Evolutionary conservation across 2,888 invertebrate species (phyloP).

Genomic region (Drosophila paracracens): DNA sequence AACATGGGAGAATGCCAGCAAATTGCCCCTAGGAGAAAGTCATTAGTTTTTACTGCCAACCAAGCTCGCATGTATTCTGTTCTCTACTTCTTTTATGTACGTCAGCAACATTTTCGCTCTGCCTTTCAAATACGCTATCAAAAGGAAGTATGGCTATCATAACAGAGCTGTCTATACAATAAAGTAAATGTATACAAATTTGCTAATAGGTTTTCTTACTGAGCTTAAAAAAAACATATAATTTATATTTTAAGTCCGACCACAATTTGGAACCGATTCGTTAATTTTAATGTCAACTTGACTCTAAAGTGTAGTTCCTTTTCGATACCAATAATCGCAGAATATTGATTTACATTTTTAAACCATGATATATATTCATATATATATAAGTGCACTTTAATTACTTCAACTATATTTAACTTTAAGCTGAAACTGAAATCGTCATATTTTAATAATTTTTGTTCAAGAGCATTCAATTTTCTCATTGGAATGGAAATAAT

Average conservation of each 20-base stretch:
- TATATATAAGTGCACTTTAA: not conserved
- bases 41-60: constrained; percentile 32
- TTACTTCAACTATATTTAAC: not conserved
- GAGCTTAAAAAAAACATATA: no score
- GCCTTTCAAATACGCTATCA: not conserved
- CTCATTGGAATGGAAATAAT: not conserved
- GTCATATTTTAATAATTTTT: no score
- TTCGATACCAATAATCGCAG: no score
- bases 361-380: not conserved
- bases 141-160: not conserved
- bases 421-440: not conserved
- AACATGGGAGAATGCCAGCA: constrained; percentile 6
- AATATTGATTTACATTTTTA: not conserved
- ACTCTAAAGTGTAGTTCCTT: no score
- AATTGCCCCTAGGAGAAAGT: constrained; percentile 18
- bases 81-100: constrained; percentile 7
- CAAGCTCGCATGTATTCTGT: constrained; percentile 27
- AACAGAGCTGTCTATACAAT: not conserved
- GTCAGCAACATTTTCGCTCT: constrained; percentile 3
- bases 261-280: no score
- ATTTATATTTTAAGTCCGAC: no score
- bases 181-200: not conserved
- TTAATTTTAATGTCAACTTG: no score
- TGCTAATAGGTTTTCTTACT: no score
- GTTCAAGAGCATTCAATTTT: not conserved